phyloP scores from a whole-genome alignment of 2,888 invertebrate species.

The Acleris laterana region DNA sequence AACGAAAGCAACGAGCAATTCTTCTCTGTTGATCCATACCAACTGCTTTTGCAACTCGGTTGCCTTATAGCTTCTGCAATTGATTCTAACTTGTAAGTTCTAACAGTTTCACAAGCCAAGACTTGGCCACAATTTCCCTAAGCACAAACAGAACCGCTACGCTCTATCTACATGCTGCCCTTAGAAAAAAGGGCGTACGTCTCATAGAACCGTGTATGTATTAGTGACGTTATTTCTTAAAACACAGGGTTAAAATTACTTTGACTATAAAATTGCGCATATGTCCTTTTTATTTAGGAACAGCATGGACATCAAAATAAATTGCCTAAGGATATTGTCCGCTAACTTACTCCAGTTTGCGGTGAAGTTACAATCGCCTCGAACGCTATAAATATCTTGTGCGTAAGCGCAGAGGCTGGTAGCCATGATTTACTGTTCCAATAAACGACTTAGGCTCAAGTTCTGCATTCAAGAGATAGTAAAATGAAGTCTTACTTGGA shows the following conservation, averaged over 20 bases:
- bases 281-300: too few species aligned
- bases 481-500: constrained; percentile 1
- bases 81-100: too few species aligned
- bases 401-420: constrained; percentile 32
- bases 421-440: constrained; percentile 27
- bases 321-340: constrained; percentile 18
- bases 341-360: constrained; percentile 31
- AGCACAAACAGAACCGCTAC: constrained; percentile 3
- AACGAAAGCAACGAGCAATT: too few species aligned
- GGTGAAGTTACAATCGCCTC: constrained; percentile 30
- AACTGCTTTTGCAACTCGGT: too few species aligned
- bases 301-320: constrained; percentile 18
- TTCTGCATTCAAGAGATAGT: constrained; percentile 21
- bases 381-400: constrained; percentile 25
- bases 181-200: too few species aligned
- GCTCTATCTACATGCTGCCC: constrained; percentile 4
- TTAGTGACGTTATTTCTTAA: too few species aligned
- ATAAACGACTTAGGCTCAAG: constrained; percentile 26
- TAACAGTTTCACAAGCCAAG: background rate
- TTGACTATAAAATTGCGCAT: too few species aligned
- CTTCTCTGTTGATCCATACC: too few species aligned
- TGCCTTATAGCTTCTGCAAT: too few species aligned
- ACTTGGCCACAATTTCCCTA: background rate
- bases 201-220: too few species aligned
- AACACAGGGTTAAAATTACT: too few species aligned